Evolutionary conservation across 2,113 vertebrate genomes (phyloP).

Genomic region (Tor tambroides): DNA sequence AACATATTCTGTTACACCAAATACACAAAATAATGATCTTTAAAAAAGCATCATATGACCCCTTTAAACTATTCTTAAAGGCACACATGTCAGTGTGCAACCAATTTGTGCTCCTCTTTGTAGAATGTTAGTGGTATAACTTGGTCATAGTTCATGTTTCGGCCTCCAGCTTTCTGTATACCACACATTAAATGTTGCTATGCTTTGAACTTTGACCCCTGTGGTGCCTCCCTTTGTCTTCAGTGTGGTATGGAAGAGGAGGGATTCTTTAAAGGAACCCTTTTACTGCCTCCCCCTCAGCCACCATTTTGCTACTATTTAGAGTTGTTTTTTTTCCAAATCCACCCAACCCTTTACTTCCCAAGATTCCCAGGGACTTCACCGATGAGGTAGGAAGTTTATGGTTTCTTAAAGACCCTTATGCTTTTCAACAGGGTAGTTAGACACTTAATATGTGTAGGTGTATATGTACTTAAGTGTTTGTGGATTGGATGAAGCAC

Average conservation of each 20-base stretch:
- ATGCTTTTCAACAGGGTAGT: background rate
- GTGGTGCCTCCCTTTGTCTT: conserved; percentile 31
- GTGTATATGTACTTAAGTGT: background rate
- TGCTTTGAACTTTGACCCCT: conserved; percentile 54
- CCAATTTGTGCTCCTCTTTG: background rate
- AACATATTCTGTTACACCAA: no score
- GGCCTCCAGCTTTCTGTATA: background rate
- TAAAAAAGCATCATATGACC: no score
- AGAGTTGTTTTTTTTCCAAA: background rate
- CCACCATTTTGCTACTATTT: background rate
- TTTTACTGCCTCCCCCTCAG: background rate
- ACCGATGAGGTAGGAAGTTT: conserved; percentile 21
- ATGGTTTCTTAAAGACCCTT: background rate
- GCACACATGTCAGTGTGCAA: background rate
- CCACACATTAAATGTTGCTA: conserved; percentile 10
- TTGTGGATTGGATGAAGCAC: background rate
- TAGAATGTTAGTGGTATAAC: background rate
- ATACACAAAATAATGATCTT: no score
- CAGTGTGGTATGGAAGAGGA: conserved; percentile 10
- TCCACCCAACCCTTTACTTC: background rate
- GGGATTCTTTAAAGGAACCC: conserved; percentile 19
- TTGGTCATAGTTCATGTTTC: background rate
- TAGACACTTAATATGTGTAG: background rate
- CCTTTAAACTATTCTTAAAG: background rate
- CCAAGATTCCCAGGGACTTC: background rate